Evolutionary conservation across 1,140 invertebrate genomes (phyloP), one percentile per base, ranked within the genome.

Genomic region (Helicorthomorpha holstii): DNA sequence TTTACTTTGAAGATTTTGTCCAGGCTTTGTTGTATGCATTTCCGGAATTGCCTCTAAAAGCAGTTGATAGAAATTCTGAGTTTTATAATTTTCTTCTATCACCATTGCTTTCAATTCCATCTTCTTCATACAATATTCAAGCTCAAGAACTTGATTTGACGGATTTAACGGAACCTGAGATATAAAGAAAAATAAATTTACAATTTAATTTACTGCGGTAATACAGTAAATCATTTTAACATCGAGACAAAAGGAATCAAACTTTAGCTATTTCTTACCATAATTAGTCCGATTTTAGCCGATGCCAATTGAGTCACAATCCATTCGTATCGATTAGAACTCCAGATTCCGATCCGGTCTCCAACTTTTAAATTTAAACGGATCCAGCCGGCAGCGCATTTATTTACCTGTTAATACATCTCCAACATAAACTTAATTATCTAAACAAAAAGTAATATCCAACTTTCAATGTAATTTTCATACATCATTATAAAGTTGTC

Each of bases 271-370:
- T n/a, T 34, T 7, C 29, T 46, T 46, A 25, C 91, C 52, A 83
- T 65, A 54, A 92, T 75, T 0, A 92, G 66, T 0, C 93, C 94
- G 10, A 79, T 78, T 56, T 88, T 79, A 0, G 81, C 78, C 2
- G 83, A 79, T 1, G 82, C 91, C 55, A 88, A 71, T 59, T 82
- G 75, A 0, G 78, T 72, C 0, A 93, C 60, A 2, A 84, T 71
- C 90, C 91, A 98, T 60, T 86, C 80, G 3, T 79, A 61, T 24
- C 74, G 73, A 66, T 96, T 98, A 0, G 90, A 88, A 0, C 81
- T 79, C 84, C 86, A 95, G 14, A 97, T 71, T 0, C 84, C 92
- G 1, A 98, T 58, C 3, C 83, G 66, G 61, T 98, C 92, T 0
- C 88, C 89, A 48, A 69, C 75, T 4, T 46, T 46, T 7, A 46